These are phyloP conservation scores for Holotrichia oblita DNA, from an alignment of 1,140 invertebrate genomes.

Conservation along the genomic window DNA sequence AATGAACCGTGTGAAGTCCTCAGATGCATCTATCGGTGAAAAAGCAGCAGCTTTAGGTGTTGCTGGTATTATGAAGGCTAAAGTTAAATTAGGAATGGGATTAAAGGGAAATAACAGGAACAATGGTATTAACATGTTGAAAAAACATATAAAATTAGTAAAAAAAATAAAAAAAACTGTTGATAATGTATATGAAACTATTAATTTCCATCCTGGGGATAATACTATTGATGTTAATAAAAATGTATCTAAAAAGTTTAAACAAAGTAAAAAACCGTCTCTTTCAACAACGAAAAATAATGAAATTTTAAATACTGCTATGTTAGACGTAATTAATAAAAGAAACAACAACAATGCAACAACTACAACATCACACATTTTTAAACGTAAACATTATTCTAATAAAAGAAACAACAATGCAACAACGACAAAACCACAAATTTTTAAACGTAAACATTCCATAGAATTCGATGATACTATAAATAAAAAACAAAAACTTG, in stretches of 20 bases:
- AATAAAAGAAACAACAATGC: too few relatives aligned
- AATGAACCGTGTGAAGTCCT: conserved; percentile 57
- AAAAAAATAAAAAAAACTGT: not conserved
- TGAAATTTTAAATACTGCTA: too few relatives aligned
- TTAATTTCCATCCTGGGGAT: too few relatives aligned
- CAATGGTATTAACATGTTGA: not conserved
- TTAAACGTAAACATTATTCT: not conserved
- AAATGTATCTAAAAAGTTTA: too few relatives aligned
- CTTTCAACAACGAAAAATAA: too few relatives aligned
- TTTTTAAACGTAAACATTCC: not conserved
- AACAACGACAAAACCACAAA: not conserved
- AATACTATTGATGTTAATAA: too few relatives aligned
- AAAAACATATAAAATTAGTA: conserved; percentile 19
- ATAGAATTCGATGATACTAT: not conserved
- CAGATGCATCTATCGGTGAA: conserved; percentile 57
- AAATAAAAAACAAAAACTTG: not conserved
- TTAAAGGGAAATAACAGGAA: not conserved
- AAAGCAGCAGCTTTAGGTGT: conserved; percentile 51
- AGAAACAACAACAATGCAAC: not conserved
- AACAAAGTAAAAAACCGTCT: too few relatives aligned
- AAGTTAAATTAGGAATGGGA: conserved; percentile 51
- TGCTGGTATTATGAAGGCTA: conserved; percentile 46
- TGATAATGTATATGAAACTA: not conserved
- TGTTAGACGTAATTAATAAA: too few relatives aligned
- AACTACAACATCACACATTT: not conserved